Conservation (phyloP, 2,113 vertebrate species). For the Porphyrio hochstetteri region DNA sequence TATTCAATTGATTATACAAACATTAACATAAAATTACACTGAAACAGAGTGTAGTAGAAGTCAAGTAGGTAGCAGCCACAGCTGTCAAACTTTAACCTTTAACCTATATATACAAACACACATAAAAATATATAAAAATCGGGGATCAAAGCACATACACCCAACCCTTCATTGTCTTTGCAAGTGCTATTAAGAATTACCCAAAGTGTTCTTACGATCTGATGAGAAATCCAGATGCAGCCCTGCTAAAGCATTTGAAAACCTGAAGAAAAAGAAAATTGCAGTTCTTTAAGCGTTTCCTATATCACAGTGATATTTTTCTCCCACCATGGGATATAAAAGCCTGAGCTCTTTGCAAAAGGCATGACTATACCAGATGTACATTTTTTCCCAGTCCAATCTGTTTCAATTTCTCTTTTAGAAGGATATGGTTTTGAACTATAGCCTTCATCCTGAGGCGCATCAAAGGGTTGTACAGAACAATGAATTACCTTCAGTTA, state of each 20-base stretch:
- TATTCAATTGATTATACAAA: background rate
- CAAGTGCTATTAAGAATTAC: background rate
- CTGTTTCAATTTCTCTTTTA: background rate
- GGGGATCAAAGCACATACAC: constrained; percentile 26
- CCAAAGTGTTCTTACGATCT: background rate
- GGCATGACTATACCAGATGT: background rate
- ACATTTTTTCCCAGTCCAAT: background rate
- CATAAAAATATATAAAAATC: background rate
- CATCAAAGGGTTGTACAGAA: background rate
- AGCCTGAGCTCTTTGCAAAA: background rate
- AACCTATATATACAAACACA: background rate
- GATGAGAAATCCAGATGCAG: constrained; percentile 65
- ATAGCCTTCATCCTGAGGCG: background rate
- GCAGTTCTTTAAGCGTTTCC: constrained; percentile 9
- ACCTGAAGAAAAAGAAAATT: constrained; percentile 23
- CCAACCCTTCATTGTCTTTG: constrained; percentile 26
- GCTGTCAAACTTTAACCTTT: constrained; percentile 43
- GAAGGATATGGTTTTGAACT: background rate
- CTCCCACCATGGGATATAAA: background rate
- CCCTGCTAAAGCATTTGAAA: constrained; percentile 8
- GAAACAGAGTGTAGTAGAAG: background rate
- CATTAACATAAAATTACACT: background rate
- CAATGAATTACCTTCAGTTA: background rate
- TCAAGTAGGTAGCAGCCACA: background rate
- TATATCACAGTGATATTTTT: background rate